Evolutionary conservation across 1,140 invertebrate species (phyloP), one percentile per base, ranked within the genome.

Genomic region (Drosophila nebulosa): DNA sequence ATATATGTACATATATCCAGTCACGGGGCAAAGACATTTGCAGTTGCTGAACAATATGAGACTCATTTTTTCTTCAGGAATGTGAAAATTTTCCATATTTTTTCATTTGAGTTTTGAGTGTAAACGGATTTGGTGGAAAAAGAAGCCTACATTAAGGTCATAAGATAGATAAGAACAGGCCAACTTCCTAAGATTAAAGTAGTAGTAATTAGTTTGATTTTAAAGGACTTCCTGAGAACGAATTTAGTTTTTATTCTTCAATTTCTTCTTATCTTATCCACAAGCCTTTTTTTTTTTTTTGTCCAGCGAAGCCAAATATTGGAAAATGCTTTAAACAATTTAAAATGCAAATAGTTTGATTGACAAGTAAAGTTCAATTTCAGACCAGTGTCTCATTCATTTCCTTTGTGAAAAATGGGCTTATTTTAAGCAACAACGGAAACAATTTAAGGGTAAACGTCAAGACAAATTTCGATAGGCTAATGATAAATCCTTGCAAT

Each of bases 401-500:
- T n/a, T n/a, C n/a, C n/a, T n/a, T n/a, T n/a, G n/a, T n/a, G n/a
- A n/a, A n/a, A n/a, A n/a, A n/a, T n/a, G n/a, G n/a, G n/a, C n/a
- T n/a, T n/a, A n/a, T n/a, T n/a, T n/a, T n/a, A n/a, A 18, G 39
- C 4, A 18, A 9, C 14, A 42, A 42, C 2, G 32, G 30, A 39
- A 14, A 63, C 59, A 72, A 27, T 27, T 56, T 26, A 1, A 9
- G 14, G 12, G 10, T 18, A 64, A 46, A 36, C 24, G 51, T 57
- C 68, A 52, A 63, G 57, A 58, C 10, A 3, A 21, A 21, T 46
- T 46, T 46, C 16, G 39, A 16, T 46, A 46, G 39, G 39, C 39
- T 46, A 46, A 57, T 35, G 71, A 61, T 74, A 74, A 74, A 62
- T 66, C 71, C 71, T 57, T 74, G 36, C 72, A 36, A 12, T 57